phyloP scores from a whole-genome alignment of 2,888 invertebrate species.

The Archips crataeganus region DNA sequence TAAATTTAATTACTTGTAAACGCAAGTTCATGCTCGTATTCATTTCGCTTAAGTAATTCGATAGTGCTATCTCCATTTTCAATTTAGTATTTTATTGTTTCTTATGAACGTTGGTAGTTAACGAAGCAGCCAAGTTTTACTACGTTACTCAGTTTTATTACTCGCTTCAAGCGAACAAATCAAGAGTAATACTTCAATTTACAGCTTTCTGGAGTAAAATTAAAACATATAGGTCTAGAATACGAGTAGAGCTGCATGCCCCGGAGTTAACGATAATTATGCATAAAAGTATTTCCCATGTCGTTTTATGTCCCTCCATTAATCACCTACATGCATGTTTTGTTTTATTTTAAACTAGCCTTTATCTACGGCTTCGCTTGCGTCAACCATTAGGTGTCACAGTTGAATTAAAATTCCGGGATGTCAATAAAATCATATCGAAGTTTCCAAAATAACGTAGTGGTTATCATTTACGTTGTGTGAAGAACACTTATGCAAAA shows the following conservation, averaged over 20 bases:
- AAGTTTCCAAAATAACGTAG: too few relatives aligned
- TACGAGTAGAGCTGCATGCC: constrained; percentile 45
- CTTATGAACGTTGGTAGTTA: constrained; percentile 15
- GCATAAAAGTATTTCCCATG: constrained; percentile 83
- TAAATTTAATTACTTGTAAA: constrained; percentile 18
- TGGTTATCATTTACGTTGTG: too few relatives aligned
- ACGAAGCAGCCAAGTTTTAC: constrained; percentile 1
- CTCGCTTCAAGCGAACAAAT: not conserved
- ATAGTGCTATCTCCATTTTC: constrained; percentile 27
- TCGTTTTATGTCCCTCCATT: constrained; percentile 77
- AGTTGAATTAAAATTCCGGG: too few relatives aligned
- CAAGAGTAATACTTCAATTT: constrained; percentile 7
- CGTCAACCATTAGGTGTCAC: too few relatives aligned
- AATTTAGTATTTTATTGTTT: constrained; percentile 19
- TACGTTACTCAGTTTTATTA: not conserved
- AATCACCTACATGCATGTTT: constrained; percentile 72
- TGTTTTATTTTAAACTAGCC: constrained; percentile 51
- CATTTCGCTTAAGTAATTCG: constrained; percentile 12
- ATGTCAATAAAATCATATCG: too few relatives aligned
- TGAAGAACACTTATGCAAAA: too few relatives aligned
- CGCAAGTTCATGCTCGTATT: constrained; percentile 9
- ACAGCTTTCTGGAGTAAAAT: constrained; percentile 23
- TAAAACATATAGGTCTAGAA: constrained; percentile 21
- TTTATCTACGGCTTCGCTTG: constrained; percentile 43
- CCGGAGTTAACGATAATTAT: constrained; percentile 72